Evolutionary conservation across 2,797 vertebrate genomes (phyloP).

Genomic region (Ctenopoma kingsleyae): DNA sequence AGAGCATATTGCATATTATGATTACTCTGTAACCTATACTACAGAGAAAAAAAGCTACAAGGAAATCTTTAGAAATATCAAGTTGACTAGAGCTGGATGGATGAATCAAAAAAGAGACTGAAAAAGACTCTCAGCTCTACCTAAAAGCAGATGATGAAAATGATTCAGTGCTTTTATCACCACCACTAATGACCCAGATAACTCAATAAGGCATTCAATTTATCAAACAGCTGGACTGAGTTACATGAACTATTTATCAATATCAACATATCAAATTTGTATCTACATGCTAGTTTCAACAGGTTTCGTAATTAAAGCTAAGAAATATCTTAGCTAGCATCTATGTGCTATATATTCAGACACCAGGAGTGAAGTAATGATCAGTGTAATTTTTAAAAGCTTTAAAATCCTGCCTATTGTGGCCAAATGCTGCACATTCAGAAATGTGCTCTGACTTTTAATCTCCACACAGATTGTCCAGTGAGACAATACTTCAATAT

Average conservation of each 20-base stretch:
- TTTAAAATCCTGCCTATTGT: constrained; percentile 1
- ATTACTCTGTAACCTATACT: constrained; percentile 2
- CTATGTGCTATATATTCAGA: too few species aligned
- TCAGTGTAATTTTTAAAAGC: constrained; percentile 7
- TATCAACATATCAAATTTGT: neutral
- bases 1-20: constrained; percentile 8
- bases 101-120: neutral
- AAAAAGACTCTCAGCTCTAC: neutral
- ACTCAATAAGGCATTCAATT: neutral
- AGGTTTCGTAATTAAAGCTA: neutral
- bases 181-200: neutral
- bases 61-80: constrained; percentile 6
- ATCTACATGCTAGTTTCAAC: neutral
- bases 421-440: constrained; percentile 28
- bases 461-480: constrained; percentile 27
- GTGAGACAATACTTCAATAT: constrained; percentile 37
- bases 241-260: neutral
- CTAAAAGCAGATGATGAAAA: neutral
- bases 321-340: neutral
- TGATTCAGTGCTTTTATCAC: neutral
- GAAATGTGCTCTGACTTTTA: constrained; percentile 35
- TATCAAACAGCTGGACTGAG: neutral
- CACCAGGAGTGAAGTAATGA: neutral
- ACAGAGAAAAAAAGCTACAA: constrained; percentile 23
- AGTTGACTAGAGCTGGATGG: constrained; percentile 1